Conservation (phyloP, 2,888 invertebrate genomes). For the Eremobia ochroleuca region DNA sequence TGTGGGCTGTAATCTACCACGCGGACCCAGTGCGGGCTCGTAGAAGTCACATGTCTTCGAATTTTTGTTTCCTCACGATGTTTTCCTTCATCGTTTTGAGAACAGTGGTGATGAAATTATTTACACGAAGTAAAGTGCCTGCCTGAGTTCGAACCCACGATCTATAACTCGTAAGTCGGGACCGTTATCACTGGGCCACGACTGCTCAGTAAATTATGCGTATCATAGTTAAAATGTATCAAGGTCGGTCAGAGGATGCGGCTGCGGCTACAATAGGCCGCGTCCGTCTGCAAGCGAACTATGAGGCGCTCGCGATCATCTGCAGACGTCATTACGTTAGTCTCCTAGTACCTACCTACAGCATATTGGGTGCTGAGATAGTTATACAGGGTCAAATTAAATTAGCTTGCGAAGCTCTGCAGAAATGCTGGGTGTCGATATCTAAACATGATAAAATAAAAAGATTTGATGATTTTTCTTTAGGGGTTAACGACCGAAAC, state of each 20-base stretch:
- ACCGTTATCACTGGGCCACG: not conserved
- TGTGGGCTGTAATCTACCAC: not conserved
- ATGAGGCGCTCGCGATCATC: slow-evolving; percentile 1
- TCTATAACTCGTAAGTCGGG: not conserved
- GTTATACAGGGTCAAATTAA: not conserved
- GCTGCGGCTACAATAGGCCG: slow-evolving; percentile 23
- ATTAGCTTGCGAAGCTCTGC: not conserved
- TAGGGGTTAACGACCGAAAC: no score
- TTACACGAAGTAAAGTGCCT: not conserved
- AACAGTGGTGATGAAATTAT: not conserved
- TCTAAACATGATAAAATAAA: no score
- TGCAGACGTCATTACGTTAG: not conserved
- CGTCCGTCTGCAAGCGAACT: slow-evolving; percentile 35
- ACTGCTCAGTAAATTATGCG: not conserved
- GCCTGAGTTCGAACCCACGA: not conserved
- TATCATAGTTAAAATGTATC: slow-evolving; percentile 1
- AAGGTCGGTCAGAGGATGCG: slow-evolving; percentile 43
- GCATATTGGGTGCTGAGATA: not conserved
- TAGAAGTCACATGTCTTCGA: not conserved
- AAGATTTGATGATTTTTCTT: no score
- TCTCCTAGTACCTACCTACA: not conserved
- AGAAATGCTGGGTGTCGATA: no score
- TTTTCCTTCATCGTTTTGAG: not conserved
- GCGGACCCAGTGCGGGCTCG: not conserved
- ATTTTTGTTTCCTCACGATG: not conserved